Evolutionary conservation across 2,888 invertebrate species (phyloP).

Genomic region (Ophion ventricosus): DNA sequence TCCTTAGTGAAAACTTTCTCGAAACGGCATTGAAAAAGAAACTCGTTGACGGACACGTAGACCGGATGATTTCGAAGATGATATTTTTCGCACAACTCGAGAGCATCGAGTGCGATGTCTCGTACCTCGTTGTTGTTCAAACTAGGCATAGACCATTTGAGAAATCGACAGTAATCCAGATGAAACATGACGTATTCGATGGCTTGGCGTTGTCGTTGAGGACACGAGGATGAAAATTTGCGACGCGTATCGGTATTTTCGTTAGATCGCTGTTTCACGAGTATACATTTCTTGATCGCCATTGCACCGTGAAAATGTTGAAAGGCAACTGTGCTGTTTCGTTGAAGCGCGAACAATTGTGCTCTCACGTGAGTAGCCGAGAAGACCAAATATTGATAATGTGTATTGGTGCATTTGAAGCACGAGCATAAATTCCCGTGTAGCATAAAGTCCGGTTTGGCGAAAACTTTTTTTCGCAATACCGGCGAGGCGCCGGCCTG

Average conservation of each 20-base stretch:
- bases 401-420: conserved; percentile 75
- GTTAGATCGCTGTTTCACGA: conserved; percentile 45
- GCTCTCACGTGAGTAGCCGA: conserved; percentile 76
- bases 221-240: conserved; percentile 53
- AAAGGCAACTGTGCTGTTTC: conserved; percentile 69
- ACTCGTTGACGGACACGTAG: conserved; percentile 70
- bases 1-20: conserved; percentile 56
- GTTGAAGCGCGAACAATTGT: conserved; percentile 75
- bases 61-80: conserved; percentile 75
- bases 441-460: conserved; percentile 73
- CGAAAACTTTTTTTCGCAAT: conserved; percentile 73
- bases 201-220: conserved; percentile 70
- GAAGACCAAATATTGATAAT: conserved; percentile 77
- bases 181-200: conserved; percentile 75
- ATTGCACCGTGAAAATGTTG: conserved; percentile 78
- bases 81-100: conserved; percentile 70
- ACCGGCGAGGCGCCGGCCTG: conserved; percentile 76
- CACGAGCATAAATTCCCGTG: conserved; percentile 75
- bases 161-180: conserved; percentile 75
- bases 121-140: conserved; percentile 59
- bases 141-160: conserved; percentile 61
- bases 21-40: conserved; percentile 70
- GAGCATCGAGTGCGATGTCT: conserved; percentile 69
- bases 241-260: conserved; percentile 30
- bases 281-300: conserved; percentile 70